Conservation (phyloP, 2,113 vertebrate genomes). For the Tichodroma muraria region DNA sequence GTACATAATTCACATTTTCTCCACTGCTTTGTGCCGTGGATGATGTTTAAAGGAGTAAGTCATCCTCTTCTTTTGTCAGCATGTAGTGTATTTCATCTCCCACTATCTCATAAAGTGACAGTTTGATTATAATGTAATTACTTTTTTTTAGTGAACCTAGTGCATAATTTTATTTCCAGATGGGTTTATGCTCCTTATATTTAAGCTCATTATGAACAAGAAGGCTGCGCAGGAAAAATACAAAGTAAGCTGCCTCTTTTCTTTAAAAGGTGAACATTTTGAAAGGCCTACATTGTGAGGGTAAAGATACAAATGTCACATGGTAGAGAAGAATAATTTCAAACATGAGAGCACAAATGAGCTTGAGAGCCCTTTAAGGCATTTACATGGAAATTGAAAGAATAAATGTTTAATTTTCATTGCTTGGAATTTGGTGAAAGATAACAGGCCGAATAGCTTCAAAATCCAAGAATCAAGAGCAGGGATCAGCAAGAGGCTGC, state of each 20-base stretch:
- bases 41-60: conserved; percentile 34
- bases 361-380: conserved; percentile 46
- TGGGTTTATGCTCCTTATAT: conserved; percentile 66
- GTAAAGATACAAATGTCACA: neutral
- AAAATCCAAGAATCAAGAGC: neutral
- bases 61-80: conserved; percentile 33
- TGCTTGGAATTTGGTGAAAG: neutral
- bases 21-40: neutral
- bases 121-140: conserved; percentile 75
- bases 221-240: conserved; percentile 40
- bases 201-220: conserved; percentile 66
- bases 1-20: neutral
- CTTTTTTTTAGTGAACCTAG: conserved; percentile 59
- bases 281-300: neutral
- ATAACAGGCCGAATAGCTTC: neutral
- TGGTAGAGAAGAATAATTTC: conserved; percentile 45
- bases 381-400: conserved; percentile 62
- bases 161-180: conserved; percentile 67
- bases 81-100: conserved; percentile 58
- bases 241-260: neutral
- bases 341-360: conserved; percentile 35
- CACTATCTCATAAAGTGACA: conserved; percentile 64
- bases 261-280: conserved; percentile 35
- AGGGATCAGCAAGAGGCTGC: neutral
- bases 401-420: conserved; percentile 40